Evolutionary conservation across 2,888 invertebrate genomes (phyloP), one percentile per base, ranked within the genome.

Genomic region (Phortica magna): DNA sequence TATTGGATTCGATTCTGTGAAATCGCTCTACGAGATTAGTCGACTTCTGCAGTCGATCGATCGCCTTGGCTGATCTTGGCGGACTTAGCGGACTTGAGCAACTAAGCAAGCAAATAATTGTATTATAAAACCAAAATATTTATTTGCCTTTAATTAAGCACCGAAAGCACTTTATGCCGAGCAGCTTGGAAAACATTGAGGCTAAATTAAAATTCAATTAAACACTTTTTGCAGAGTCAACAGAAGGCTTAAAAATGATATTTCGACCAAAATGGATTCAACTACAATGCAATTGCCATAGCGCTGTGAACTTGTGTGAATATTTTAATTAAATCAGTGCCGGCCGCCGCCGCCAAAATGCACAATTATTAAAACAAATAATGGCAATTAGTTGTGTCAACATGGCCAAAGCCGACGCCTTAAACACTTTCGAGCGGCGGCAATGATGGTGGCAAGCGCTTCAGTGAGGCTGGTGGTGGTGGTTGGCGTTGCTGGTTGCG

Each of bases 311-410:
- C 74, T 48, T 53, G 9, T 39, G n/a, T 64, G 77, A 76, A 82
- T 89, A 82, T 89, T 89, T 88, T 88, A 88, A 89, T 88, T 88
- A 88, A 89, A 88, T 88, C 88, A 84, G 81, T 83, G 84, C 81
- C 78, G 48, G 22, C 68, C 79, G 70, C 76, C 70, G 77, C 77
- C 82, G 75, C 80, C 81, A 86, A 90, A 90, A 87, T 83, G 89
- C 89, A 89, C 89, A 90, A 89, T 90, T 90, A 89, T 83, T 89
- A 90, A 88, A 90, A 88, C 90, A 90, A 90, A 90, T 90, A 90
- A 90, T 89, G 84, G 85, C 90, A 90, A 90, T 90, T 90, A 90
- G 90, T 84, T 89, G 88, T 89, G 90, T 90, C 90, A 90, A 90
- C 90, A 89, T 77, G 68, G 22, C 22, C 19, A 61, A 22, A 22